Evolutionary conservation across 2,797 vertebrate species (phyloP), one percentile per base, ranked within the genome.

Genomic region (Falco novaeseelandiae): DNA sequence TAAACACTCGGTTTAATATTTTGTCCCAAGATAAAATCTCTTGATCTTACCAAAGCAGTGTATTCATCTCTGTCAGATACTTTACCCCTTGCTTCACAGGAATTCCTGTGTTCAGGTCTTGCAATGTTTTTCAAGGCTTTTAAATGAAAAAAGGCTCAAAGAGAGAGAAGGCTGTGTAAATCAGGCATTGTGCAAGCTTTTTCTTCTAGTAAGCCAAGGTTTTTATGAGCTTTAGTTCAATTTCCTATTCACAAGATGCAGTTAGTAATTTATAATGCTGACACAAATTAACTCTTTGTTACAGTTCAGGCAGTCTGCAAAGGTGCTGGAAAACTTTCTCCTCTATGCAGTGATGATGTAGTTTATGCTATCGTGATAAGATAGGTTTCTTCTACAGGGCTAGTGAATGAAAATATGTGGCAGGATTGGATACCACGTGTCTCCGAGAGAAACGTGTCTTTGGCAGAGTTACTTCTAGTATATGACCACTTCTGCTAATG

Each of bases 71-170:
- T 79, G 77, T 40, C 46, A 61, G 78, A 44, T 52, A 32, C 29
- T 40, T 42, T 42, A 57, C 22, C 63, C 14, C 27, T n/a, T 69
- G 69, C 70, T 87, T 93, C 71, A 27, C 55, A 81, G 44, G 42
- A 70, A 77, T 74, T 89, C 66, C 62, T 87, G 46, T 67, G 22
- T n/a, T 82, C 66, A n/a, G 55, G 76, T 86, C 87, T 94, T 1
- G 6, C 77, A 83, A 27, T 8, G 36, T 86, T 94, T 96, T 92
- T 82, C 55, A 59, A 93, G 74, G 40, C 21, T 93, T 96, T 89
- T 14, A 54, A 87, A 77, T 52, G 66, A 84, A 80, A 42, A 36
- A n/a, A 38, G 10, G 48, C 36, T 91, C 65, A n/a, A 48, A 79
- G 20, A n/a, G 92, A 79, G 48, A n/a, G 46, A 62, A 66, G 66